Evolutionary conservation across 2,113 vertebrate species (phyloP), one percentile per base, ranked within the genome.

Genomic region (Pseudorectes ferrugineus): DNA sequence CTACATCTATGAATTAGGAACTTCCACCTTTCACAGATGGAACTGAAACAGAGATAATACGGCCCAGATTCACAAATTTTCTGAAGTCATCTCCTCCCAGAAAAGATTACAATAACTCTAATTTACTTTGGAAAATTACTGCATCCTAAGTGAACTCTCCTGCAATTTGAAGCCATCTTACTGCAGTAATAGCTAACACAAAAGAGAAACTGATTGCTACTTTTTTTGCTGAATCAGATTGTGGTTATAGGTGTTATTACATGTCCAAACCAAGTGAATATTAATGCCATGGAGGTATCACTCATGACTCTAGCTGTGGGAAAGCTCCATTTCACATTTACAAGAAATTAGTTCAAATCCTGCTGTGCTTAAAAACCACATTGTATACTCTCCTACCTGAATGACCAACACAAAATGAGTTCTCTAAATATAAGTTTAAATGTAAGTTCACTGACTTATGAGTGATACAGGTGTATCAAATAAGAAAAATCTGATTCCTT

Each of bases 381-480:
- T 42, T 43, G 26, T 19, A 58, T 26, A 38, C 21, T 80, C 42
- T 62, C 51, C 38, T 58, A 40, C 4, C 33, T 28, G 20, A 85
- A 83, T 9, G 36, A 54, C 17, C 26, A 77, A 80, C 38, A 77
- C 29, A 62, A 49, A 79, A 20, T 11, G 10, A 83, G 29, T 29
- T 84, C 33, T 84, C n/a, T 18, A 88, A 91, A 80, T 48, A 5
- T 0, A 71, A 72, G 10, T 48, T 87, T 54, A 65, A 77, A 81
- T 6, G 18, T n/a, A 80, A 91, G 31, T 65, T 72, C 36, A 40
- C 45, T 61, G 51, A 67, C 40, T 46, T 66, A 52, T 12, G 20
- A 74, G 28, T 3, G 2, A 82, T 65, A 54, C 5, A 62, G 51
- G 20, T 33, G 29, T 10, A 31, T 1, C 0, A 0, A 70, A 18